phyloP scores from a whole-genome alignment of 2,888 invertebrate genomes.

The Epirrhoe alternata region DNA sequence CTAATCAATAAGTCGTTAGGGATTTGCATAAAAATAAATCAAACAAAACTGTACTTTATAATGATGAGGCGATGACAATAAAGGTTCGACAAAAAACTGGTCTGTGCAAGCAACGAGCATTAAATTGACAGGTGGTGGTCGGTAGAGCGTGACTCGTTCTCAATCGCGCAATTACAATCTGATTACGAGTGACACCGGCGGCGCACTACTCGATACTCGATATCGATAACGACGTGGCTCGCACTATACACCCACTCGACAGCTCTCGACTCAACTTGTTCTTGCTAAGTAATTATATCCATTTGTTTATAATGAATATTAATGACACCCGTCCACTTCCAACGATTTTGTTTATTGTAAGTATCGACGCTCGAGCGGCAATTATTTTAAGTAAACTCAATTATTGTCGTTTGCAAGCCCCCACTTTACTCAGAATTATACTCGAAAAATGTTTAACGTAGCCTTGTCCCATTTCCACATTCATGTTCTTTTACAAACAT shows the following conservation, averaged over 20 bases:
- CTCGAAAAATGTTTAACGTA: slow-evolving; percentile 59
- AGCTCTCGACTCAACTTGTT: slow-evolving; percentile 73
- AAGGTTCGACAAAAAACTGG: slow-evolving; percentile 31
- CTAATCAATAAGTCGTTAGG: neutral
- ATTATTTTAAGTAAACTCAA: slow-evolving; percentile 76
- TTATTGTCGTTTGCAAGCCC: slow-evolving; percentile 65
- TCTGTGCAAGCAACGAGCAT: slow-evolving; percentile 48
- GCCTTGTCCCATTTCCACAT: slow-evolving; percentile 52
- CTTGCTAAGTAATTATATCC: slow-evolving; percentile 79
- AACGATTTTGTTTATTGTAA: slow-evolving; percentile 68
- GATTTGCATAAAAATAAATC: neutral
- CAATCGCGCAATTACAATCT: slow-evolving; percentile 74
- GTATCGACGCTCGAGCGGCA: slow-evolving; percentile 67
- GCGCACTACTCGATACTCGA: slow-evolving; percentile 49
- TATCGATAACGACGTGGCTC: slow-evolving; percentile 76
- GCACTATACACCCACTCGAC: slow-evolving; percentile 64
- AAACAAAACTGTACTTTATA: slow-evolving; percentile 8
- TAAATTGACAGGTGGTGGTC: slow-evolving; percentile 67
- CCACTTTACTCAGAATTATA: slow-evolving; percentile 56
- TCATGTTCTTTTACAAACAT: slow-evolving; percentile 50
- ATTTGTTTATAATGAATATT: slow-evolving; percentile 82
- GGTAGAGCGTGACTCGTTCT: slow-evolving; percentile 60
- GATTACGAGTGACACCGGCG: slow-evolving; percentile 67
- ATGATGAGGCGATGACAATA: slow-evolving; percentile 23
- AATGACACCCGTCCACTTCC: slow-evolving; percentile 68